A percentile compares a stretch with the other conserved stretches of the same genome.
Conservation (phyloP, 2,113 vertebrate genomes). For the Leptosomus discolor region DNA sequence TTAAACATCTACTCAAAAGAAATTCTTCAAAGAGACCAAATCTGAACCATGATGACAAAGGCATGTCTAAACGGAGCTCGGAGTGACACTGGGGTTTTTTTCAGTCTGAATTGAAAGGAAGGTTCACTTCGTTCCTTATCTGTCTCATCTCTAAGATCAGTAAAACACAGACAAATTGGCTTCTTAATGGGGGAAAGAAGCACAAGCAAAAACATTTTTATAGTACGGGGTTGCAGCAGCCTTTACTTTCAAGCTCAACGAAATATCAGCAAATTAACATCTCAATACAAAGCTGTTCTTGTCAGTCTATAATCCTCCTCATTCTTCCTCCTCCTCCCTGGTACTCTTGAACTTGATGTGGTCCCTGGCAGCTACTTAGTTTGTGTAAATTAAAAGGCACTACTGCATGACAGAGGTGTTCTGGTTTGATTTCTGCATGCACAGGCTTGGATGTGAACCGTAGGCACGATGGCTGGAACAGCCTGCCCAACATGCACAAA, state of each 20-base stretch:
- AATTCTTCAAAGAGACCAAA: slow-evolving; percentile 43
- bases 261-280: not conserved
- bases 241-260: not conserved
- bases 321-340: not conserved
- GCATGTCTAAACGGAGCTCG: not conserved
- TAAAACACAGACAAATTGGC: not conserved
- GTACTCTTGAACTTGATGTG: not conserved
- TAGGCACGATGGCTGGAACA: not conserved
- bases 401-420: not conserved
- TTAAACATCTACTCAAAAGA: not conserved
- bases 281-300: not conserved
- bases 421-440: not conserved
- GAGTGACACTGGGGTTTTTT: not conserved
- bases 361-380: not conserved
- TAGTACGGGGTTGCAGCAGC: not conserved
- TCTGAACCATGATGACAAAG: slow-evolving; percentile 20
- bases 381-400: not conserved
- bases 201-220: not conserved
- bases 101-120: not conserved
- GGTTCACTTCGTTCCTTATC: not conserved
- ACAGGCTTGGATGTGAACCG: not conserved
- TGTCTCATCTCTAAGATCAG: not conserved
- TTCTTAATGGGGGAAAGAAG: not conserved
- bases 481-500: not conserved
- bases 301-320: not conserved